Evolutionary conservation across 2,113 vertebrate species (phyloP), one percentile per base, ranked within the genome.

Genomic region (Hoplias malabaricus): DNA sequence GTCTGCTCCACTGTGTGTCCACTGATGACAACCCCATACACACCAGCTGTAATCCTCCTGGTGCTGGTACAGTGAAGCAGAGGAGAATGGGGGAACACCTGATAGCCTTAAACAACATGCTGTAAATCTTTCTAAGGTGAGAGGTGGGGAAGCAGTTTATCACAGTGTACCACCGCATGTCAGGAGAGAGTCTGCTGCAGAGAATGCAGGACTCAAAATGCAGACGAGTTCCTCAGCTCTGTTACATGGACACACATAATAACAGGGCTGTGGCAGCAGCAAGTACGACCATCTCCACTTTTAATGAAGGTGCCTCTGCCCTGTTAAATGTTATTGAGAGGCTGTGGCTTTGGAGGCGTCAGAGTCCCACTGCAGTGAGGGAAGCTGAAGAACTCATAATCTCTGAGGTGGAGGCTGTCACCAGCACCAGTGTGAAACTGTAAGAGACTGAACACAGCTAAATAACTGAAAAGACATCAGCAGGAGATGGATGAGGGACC

Each of bases 281-380:
- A 2, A 57, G 50, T 57, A 57, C 57, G 70, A 34, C 70, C 53
- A 61, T 40, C 25, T 53, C 68, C 23, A 53, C 68, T 31, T 70
- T 70, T 33, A 70, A 70, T 70, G 68, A 70, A 48, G 67, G 29
- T 33, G 46, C 27, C 43, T 70, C 68, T 70, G 68, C 43, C 68
- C 31, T 70, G 68, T 16, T 53, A 43, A n/a, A 0, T 31, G 27
- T 70, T 14, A 70, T 50, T 16, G 25, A 70, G 68, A 70, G 31
- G 13, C 31, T 53, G 68, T 70, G 68, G 25, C 68, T 70, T 70
- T 25, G 53, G 68, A 36, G 61, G n/a, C n/a, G n/a, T n/a, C 61
- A 65, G 29, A 31, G 61, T 33, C 9, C 19, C 12, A 29, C 31
- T 19, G 31, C 25, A 36, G n/a, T 16, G 61, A 65, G 29, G 61